A percentile compares a stretch with the other conserved stretches of the same genome.
Conservation (phyloP, 35 echinoderm and acorn worm species). For the Apostichopus parvimensis region DNA sequence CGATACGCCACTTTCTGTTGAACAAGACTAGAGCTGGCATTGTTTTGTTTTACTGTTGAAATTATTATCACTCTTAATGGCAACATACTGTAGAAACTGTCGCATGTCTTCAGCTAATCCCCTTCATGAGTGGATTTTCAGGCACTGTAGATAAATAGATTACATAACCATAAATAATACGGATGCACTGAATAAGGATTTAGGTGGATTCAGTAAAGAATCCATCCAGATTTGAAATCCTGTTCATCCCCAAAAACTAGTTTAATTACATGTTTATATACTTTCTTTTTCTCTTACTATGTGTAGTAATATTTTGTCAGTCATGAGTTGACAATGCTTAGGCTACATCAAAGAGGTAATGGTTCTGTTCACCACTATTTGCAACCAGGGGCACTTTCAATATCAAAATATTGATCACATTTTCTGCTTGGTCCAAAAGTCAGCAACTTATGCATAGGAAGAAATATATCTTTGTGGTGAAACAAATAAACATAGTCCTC, state of each 20-base stretch:
- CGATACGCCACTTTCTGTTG: conserved; percentile 78
- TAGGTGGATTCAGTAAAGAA: no score
- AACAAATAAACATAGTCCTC: no score
- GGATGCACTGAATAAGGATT: no score
- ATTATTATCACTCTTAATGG: neutral
- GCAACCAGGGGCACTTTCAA: neutral
- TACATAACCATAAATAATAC: no score
- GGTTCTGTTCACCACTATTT: neutral
- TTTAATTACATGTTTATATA: neutral
- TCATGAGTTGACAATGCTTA: neutral
- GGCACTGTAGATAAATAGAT: neutral
- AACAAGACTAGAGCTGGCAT: conserved; percentile 94
- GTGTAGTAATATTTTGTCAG: neutral
- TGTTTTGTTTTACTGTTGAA: neutral
- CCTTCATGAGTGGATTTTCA: neutral
- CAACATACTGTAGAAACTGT: neutral
- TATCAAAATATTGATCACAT: no score
- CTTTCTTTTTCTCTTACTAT: conserved; percentile 18
- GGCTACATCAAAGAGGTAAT: no score
- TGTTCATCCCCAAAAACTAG: no score
- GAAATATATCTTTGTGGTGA: no score
- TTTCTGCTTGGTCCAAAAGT: no score
- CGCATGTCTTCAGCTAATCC: neutral
- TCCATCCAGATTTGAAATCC: no score
- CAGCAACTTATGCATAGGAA: no score